phyloP scores from a whole-genome alignment of 2,113 vertebrate species.

The Osmerus eperlanus region DNA sequence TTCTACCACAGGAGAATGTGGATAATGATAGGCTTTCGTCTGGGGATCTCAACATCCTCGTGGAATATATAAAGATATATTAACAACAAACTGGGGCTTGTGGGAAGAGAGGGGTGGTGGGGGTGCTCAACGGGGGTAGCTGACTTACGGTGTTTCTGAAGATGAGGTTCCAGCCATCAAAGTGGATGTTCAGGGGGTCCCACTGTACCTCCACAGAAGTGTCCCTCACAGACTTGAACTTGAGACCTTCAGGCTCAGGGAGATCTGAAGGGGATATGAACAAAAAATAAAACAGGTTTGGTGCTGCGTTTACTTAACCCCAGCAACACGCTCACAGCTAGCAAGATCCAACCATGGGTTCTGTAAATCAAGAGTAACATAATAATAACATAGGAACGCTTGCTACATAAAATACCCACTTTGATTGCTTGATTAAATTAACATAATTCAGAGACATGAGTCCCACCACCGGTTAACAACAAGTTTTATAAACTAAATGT shows the following conservation, averaged over 20 bases:
- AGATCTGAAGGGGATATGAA: slow-evolving; percentile 74
- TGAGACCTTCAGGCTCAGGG: slow-evolving; percentile 91
- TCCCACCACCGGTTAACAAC: too few species aligned
- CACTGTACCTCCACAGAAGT: slow-evolving; percentile 94
- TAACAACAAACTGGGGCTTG: neutral
- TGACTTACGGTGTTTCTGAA: slow-evolving; percentile 87
- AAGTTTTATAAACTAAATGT: too few species aligned
- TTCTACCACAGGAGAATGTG: slow-evolving; percentile 31
- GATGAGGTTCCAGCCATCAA: slow-evolving; percentile 94
- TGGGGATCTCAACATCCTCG: slow-evolving; percentile 4
- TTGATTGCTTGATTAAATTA: too few species aligned
- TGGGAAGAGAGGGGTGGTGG: neutral
- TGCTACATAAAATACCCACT: too few species aligned
- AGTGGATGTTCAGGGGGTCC: slow-evolving; percentile 91
- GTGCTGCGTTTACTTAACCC: neutral
- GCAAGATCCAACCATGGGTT: neutral
- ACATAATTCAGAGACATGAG: too few species aligned
- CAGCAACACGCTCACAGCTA: neutral
- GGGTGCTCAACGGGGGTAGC: neutral
- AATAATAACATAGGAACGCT: neutral
- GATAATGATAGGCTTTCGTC: slow-evolving; percentile 31
- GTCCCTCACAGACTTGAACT: slow-evolving; percentile 92
- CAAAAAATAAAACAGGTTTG: slow-evolving; percentile 2
- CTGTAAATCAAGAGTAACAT: neutral
- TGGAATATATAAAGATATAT: slow-evolving; percentile 16